Conservation (phyloP, 1,140 invertebrate genomes). For the Popillia japonica region DNA sequence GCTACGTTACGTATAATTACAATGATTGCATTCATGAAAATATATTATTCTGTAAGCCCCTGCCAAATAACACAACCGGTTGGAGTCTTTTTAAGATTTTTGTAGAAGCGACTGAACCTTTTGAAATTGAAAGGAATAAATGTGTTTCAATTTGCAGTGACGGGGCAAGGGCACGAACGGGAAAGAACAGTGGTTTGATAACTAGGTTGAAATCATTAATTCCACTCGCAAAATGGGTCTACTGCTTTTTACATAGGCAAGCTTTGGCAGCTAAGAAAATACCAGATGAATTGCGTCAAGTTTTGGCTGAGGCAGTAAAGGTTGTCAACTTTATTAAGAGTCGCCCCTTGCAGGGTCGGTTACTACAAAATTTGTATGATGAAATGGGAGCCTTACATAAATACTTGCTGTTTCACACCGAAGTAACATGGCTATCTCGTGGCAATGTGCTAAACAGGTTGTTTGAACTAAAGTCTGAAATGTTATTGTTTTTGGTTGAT, state of each 20-base stretch:
- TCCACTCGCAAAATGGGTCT: slow-evolving; percentile 44
- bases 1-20: too few species aligned
- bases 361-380: too few species aligned
- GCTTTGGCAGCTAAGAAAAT: background rate
- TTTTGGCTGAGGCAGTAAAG: background rate
- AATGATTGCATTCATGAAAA: too few species aligned
- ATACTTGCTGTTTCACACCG: too few species aligned
- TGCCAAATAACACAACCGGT: too few species aligned
- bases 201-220: slow-evolving; percentile 50
- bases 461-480: background rate
- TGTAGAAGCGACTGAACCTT: too few species aligned
- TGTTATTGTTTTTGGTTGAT: background rate
- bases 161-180: slow-evolving; percentile 57
- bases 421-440: too few species aligned
- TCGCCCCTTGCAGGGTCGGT: too few species aligned
- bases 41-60: too few species aligned
- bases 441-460: background rate
- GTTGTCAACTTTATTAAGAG: background rate
- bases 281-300: slow-evolving; percentile 30
- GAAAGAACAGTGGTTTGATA: slow-evolving; percentile 54
- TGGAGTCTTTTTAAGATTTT: too few species aligned
- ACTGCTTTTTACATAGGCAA: background rate
- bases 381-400: too few species aligned
- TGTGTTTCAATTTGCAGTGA: slow-evolving; percentile 56
- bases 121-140: background rate